These are phyloP conservation scores for Neomorphus geoffroyi DNA, from an alignment of 2,797 vertebrate species.

Conservation along the genomic window DNA sequence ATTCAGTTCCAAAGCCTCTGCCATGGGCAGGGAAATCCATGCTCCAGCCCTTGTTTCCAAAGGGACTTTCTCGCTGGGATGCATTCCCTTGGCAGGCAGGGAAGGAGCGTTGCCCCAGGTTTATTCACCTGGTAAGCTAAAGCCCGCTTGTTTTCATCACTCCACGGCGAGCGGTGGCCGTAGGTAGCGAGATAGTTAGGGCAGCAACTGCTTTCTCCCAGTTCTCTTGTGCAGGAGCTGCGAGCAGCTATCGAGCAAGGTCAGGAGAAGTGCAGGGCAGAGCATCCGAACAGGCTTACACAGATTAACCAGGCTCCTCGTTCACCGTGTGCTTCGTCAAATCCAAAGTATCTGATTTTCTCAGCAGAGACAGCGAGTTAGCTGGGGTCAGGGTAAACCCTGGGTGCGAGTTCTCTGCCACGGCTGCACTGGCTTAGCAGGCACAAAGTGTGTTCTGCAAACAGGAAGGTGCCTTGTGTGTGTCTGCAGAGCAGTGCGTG, in stretches of 20 bases:
- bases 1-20: too few species aligned
- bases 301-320: rapidly evolving
- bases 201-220: not conserved
- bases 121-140: not conserved
- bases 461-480: not conserved
- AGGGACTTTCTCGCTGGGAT: not conserved
- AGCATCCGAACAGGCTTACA: not conserved
- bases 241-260: not conserved
- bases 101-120: not conserved
- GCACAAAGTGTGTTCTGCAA: rapidly evolving
- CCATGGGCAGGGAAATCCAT: not conserved
- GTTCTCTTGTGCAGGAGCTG: not conserved
- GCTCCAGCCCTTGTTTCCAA: not conserved
- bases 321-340: rapidly evolving
- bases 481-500: rapidly evolving
- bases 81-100: not conserved
- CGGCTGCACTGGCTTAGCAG: too few species aligned
- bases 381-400: not conserved
- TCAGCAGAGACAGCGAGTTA: rapidly evolving
- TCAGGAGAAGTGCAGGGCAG: not conserved
- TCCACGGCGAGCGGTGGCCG: rapidly evolving
- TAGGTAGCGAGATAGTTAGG: rapidly evolving
- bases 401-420: not conserved
- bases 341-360: not conserved
- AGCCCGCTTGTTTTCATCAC: not conserved